Conservation (phyloP, 2,113 vertebrate species). For the Anas platyrhynchos region DNA sequence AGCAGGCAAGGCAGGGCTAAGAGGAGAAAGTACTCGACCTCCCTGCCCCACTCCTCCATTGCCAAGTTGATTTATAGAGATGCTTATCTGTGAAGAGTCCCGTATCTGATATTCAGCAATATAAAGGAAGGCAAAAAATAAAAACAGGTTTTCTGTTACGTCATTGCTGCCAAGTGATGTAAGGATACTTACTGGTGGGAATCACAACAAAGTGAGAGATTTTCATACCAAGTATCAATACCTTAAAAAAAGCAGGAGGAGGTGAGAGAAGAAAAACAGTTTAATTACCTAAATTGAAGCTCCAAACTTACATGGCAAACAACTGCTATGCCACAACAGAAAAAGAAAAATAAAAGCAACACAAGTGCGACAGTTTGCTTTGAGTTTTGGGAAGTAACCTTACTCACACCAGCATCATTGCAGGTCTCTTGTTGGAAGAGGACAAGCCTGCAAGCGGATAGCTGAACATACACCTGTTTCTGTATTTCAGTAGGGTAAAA, state of each 20-base stretch:
- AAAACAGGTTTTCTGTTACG: neutral
- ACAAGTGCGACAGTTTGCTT: accelerated
- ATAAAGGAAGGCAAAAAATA: neutral
- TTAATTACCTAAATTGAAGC: neutral
- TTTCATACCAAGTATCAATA: neutral
- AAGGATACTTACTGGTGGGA: neutral
- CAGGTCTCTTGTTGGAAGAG: neutral
- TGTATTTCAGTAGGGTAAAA: neutral
- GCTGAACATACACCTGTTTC: neutral
- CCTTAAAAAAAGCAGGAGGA: too few relatives aligned
- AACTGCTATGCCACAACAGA: neutral
- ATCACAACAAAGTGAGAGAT: neutral
- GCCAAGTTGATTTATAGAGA: neutral
- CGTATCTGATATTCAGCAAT: neutral
- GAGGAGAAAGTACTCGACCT: neutral
- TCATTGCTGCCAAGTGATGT: neutral
- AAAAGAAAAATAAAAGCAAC: neutral
- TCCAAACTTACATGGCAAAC: neutral
- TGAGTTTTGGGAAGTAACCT: neutral
- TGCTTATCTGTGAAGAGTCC: neutral
- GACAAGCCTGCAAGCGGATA: neutral
- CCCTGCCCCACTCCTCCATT: neutral
- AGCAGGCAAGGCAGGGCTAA: neutral
- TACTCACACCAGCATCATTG: accelerated
- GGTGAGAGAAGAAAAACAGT: neutral